Evolutionary conservation across 2,888 invertebrate genomes (phyloP).

Genomic region (Pristionchus mayeri): DNA sequence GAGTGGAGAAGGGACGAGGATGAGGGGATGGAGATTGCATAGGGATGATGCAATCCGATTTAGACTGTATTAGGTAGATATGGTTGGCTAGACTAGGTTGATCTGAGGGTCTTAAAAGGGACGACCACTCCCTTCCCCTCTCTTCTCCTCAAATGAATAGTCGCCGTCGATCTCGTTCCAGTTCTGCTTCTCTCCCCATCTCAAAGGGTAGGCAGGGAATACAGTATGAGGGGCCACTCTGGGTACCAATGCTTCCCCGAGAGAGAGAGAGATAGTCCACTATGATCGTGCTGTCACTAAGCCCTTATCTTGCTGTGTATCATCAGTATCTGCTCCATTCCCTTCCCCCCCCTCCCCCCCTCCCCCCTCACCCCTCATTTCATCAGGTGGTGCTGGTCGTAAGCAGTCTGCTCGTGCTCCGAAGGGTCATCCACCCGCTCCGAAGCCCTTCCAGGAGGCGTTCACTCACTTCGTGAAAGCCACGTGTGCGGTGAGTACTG

Average conservation of each 20-base stretch:
- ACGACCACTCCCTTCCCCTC: not conserved
- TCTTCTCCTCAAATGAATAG: not conserved
- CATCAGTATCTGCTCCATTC: not conserved
- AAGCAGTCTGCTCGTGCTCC: conserved; percentile 6
- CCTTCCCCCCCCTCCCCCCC: not conserved
- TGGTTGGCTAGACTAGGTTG: not conserved
- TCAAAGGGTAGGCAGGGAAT: not conserved
- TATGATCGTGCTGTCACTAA: not conserved
- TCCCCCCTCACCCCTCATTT: not conserved
- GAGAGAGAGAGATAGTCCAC: not conserved
- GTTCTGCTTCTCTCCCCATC: not conserved
- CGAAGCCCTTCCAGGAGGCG: not conserved
- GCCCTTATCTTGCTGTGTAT: not conserved
- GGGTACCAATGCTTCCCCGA: too few species aligned
- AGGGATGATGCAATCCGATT: not conserved
- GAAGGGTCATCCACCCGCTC: not conserved
- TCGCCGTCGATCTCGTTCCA: not conserved
- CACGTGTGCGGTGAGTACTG: conserved; percentile 45
- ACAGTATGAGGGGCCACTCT: too few species aligned
- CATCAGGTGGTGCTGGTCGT: not conserved
- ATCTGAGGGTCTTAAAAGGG: too few species aligned
- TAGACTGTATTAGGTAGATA: not conserved
- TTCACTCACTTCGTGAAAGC: conserved; percentile 52
- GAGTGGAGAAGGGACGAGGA: not conserved
- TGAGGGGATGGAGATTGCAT: not conserved